Conservation (phyloP, 2,888 invertebrate genomes). For the Mesorhabditis spiculigera region DNA sequence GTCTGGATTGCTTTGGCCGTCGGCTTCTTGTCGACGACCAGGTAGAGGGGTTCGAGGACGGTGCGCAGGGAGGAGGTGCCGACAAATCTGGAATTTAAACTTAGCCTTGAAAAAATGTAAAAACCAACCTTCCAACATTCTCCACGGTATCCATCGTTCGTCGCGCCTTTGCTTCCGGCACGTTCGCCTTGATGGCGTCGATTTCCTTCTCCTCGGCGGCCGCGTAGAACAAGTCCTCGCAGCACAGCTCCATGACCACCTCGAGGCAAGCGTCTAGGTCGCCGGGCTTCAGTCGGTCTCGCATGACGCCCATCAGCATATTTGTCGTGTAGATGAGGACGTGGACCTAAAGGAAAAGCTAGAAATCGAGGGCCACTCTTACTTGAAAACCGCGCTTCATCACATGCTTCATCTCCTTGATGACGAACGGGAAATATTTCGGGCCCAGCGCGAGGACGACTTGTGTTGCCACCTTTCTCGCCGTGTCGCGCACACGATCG, state of each 20-base stretch:
- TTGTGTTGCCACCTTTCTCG: conserved; percentile 64
- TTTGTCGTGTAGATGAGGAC: conserved; percentile 86
- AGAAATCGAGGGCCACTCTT: conserved; percentile 6
- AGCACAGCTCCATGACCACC: conserved; percentile 77
- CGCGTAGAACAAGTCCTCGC: conserved; percentile 82
- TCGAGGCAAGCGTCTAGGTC: conserved; percentile 78
- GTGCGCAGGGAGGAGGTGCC: conserved; percentile 6
- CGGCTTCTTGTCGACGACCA: conserved; percentile 70
- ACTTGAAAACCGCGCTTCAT: conserved; percentile 83
- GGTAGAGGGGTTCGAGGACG: conserved; percentile 11
- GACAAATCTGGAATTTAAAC: conserved; percentile 20
- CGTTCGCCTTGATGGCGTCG: conserved; percentile 74
- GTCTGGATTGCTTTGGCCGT: conserved; percentile 71
- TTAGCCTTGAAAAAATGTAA: not conserved
- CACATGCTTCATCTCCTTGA: conserved; percentile 77
- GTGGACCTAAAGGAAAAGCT: conserved; percentile 67
- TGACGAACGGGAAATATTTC: conserved; percentile 73
- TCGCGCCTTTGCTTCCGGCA: conserved; percentile 66
- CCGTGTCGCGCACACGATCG: conserved; percentile 33
- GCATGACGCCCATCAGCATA: conserved; percentile 71
- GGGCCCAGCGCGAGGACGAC: conserved; percentile 82
- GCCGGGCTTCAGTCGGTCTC: conserved; percentile 68
- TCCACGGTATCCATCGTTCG: conserved; percentile 82
- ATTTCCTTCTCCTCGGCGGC: conserved; percentile 88
- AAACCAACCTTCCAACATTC: conserved; percentile 75